A percentile compares a stretch with the other conserved stretches of the same genome.
These are phyloP conservation scores for Pogonomyrmex californicus DNA, from an alignment of 1,140 invertebrate species.

Conservation along the genomic window DNA sequence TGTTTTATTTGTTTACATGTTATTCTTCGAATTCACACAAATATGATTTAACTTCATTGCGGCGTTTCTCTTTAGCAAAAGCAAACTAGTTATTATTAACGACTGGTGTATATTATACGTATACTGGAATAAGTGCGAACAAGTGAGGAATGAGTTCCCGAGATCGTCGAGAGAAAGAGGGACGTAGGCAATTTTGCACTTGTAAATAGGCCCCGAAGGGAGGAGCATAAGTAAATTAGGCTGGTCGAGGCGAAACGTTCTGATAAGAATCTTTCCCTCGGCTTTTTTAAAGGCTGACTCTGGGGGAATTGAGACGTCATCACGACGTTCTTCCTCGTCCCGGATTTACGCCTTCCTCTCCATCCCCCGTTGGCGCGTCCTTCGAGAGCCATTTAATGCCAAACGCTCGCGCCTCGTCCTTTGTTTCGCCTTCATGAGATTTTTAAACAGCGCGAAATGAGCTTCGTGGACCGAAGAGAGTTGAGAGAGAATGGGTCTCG, in stretches of 20 bases:
- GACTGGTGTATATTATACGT: neutral
- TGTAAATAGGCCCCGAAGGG: slow-evolving; percentile 83
- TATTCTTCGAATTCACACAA: neutral
- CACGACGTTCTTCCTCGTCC: slow-evolving; percentile 76
- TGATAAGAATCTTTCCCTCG: slow-evolving; percentile 84
- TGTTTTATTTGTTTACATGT: neutral
- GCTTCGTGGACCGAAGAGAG: slow-evolving; percentile 76
- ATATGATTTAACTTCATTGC: neutral
- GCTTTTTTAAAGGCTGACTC: slow-evolving; percentile 78
- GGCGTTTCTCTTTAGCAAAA: neutral
- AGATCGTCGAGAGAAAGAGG: slow-evolving; percentile 22
- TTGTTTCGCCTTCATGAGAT: slow-evolving; percentile 85
- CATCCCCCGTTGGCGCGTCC: slow-evolving; percentile 58
- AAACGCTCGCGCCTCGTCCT: slow-evolving; percentile 76
- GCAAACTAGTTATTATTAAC: slow-evolving; percentile 33
- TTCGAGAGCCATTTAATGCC: slow-evolving; percentile 80
- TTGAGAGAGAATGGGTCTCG: slow-evolving; percentile 71
- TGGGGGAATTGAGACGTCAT: slow-evolving; percentile 83
- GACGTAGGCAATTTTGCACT: slow-evolving; percentile 82
- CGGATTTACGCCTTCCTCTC: slow-evolving; percentile 48
- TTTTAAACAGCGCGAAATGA: slow-evolving; percentile 84
- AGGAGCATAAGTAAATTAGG: slow-evolving; percentile 86
- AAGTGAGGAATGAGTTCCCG: slow-evolving; percentile 25
- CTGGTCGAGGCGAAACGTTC: slow-evolving; percentile 79
- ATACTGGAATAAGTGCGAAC: slow-evolving; percentile 16